phyloP scores from a whole-genome alignment of 2,797 vertebrate genomes.

The Galaxias olidus region DNA sequence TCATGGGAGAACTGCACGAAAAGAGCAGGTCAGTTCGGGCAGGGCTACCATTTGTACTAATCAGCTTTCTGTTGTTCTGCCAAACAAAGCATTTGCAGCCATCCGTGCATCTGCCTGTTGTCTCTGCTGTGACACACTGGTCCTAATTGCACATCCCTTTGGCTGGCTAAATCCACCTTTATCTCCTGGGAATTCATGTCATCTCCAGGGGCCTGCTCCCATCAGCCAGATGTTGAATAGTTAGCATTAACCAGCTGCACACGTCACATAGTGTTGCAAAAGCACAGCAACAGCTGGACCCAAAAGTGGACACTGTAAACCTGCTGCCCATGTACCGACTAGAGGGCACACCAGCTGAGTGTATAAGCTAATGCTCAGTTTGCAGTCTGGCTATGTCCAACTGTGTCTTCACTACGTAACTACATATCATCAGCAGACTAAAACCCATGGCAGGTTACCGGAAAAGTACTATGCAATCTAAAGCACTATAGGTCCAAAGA shows the following conservation, averaged over 20 bases:
- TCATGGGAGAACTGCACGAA: slow-evolving; percentile 31
- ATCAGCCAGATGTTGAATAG: slow-evolving; percentile 76
- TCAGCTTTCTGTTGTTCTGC: slow-evolving; percentile 76
- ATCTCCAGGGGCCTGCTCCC: slow-evolving; percentile 71
- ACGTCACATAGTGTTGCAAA: slow-evolving; percentile 49
- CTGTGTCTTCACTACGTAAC: slow-evolving; percentile 16
- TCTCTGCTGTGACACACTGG: slow-evolving; percentile 66
- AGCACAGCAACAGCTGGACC: slow-evolving; percentile 67
- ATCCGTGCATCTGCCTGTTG: slow-evolving; percentile 60
- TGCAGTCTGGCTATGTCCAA: no score
- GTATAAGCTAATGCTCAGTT: no score
- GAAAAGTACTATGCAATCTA: slow-evolving; percentile 11
- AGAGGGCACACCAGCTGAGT: slow-evolving; percentile 34
- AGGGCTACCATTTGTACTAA: slow-evolving; percentile 66
- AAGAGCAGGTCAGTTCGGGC: slow-evolving; percentile 30
- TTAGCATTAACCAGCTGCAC: slow-evolving; percentile 69
- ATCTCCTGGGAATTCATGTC: slow-evolving; percentile 77
- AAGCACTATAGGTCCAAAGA: slow-evolving; percentile 23
- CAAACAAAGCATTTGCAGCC: slow-evolving; percentile 72
- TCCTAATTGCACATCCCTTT: slow-evolving; percentile 75
- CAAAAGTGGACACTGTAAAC: slow-evolving; percentile 45
- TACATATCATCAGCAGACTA: neutral
- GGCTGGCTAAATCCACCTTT: slow-evolving; percentile 71
- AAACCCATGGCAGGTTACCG: neutral
- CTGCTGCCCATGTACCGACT: slow-evolving; percentile 38